Conservation (phyloP, 2,113 vertebrate species). For the Chaetops frenatus region DNA sequence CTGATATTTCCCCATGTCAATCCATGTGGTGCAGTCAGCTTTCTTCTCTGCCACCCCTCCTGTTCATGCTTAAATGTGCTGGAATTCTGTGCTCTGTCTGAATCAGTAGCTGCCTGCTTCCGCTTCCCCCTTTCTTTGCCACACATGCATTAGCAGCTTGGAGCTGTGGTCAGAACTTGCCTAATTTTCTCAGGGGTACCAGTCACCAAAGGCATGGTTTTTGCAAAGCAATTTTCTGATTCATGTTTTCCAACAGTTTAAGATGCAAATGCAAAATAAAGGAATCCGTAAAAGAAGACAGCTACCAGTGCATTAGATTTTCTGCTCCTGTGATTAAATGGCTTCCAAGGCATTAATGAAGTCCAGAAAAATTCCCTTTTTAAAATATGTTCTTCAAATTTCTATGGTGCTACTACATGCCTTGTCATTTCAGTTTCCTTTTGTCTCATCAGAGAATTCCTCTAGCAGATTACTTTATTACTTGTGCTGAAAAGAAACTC, state of each 20-base stretch:
- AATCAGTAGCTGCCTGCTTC: not conserved
- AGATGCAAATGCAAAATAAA: not conserved
- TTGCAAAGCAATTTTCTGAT: not conserved
- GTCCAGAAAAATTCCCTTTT: not conserved
- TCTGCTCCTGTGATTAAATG: not conserved
- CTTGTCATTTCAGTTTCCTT: not conserved
- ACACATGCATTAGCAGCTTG: not conserved
- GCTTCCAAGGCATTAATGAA: not conserved
- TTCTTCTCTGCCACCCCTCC: not conserved
- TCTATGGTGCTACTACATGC: not conserved
- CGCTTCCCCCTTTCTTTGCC: not conserved
- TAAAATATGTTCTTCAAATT: not conserved
- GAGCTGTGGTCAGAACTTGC: not conserved
- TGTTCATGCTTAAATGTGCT: not conserved
- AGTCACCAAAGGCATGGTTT: not conserved
- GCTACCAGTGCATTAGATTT: not conserved
- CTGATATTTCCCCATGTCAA: not conserved
- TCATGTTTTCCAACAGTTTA: not conserved
- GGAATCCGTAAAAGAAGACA: not conserved
- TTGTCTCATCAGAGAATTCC: not conserved
- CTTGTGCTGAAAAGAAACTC: not conserved
- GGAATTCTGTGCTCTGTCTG: not conserved
- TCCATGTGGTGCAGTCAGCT: fast-evolving
- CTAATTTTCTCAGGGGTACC: not conserved
- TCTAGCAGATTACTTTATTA: not conserved